Percentiles rank a stretch among this genome's conserved stretches.
Conservation (phyloP, 2,888 invertebrate genomes). For the Leucoptera coffeella region DNA sequence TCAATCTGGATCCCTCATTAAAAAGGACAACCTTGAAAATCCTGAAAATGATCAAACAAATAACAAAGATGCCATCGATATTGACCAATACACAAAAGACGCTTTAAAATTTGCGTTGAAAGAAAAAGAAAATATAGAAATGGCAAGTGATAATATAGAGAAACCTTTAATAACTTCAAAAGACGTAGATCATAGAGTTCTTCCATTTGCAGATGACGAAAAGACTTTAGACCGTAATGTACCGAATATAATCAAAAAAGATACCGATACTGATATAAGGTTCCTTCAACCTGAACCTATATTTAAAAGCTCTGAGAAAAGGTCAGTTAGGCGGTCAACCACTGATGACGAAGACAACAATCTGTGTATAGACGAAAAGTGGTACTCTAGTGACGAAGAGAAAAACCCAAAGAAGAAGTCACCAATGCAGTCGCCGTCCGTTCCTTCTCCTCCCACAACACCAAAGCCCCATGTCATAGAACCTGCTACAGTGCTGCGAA, state of each 20-base stretch:
- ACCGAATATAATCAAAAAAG: conserved; percentile 15
- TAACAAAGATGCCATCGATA: conserved; percentile 40
- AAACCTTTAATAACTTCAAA: conserved; percentile 24
- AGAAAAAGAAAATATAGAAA: conserved; percentile 42
- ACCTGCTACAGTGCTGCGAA: conserved; percentile 49
- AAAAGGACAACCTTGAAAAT: conserved; percentile 11
- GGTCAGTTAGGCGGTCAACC: conserved; percentile 41
- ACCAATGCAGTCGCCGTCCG: conserved; percentile 25
- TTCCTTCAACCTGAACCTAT: conserved; percentile 40
- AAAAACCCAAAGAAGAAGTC: conserved; percentile 42
- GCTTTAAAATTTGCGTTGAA: conserved; percentile 42
- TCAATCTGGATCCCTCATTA: conserved; percentile 15
- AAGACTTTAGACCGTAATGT: conserved; percentile 12
- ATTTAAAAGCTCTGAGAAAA: conserved; percentile 36
- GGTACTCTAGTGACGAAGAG: conserved; percentile 79
- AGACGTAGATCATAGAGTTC: conserved; percentile 44
- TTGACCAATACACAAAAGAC: conserved; percentile 49
- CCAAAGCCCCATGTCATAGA: conserved; percentile 48
- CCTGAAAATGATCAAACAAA: conserved; percentile 11
- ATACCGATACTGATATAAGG: conserved; percentile 39
- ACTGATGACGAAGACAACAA: conserved; percentile 57
- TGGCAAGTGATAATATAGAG: conserved; percentile 29
- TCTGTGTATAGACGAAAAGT: conserved; percentile 56
- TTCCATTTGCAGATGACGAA: conserved; percentile 30
- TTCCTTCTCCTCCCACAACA: conserved; percentile 15